phyloP scores from a whole-genome alignment of 2,888 invertebrate genomes.

The Theodoxus fluviatilis region DNA sequence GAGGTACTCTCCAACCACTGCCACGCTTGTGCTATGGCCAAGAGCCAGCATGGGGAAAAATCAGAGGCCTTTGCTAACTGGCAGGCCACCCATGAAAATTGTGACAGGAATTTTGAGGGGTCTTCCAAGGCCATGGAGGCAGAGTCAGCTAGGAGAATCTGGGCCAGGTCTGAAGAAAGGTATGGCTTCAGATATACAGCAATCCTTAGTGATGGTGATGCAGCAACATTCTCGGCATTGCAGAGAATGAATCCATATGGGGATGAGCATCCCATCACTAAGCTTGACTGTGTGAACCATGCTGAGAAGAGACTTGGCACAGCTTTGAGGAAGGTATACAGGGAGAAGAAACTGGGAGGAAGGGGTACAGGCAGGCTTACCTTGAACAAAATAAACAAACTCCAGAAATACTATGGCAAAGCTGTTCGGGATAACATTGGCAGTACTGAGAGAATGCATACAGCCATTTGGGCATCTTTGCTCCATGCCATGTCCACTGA shows the following conservation, averaged over 20 bases:
- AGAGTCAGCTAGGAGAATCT: not conserved
- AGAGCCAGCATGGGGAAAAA: not conserved
- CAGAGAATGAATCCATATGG: not conserved
- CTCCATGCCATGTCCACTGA: constrained; percentile 25
- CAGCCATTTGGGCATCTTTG: constrained; percentile 24
- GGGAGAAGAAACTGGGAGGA: constrained; percentile 23
- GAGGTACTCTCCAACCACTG: constrained; percentile 11
- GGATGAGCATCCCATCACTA: not conserved
- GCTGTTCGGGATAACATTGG: constrained; percentile 10
- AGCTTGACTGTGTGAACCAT: constrained; percentile 24
- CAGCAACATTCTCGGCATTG: not conserved
- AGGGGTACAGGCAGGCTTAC: constrained; percentile 16
- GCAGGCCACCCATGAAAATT: not conserved
- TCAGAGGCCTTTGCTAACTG: not conserved
- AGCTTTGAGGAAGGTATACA: constrained; percentile 16
- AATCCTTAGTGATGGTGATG: constrained; percentile 20
- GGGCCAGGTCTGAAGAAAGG: not conserved
- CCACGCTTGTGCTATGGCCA: constrained; percentile 3
- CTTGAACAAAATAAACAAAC: constrained; percentile 12
- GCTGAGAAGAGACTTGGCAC: constrained; percentile 27
- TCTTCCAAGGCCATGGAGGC: constrained; percentile 21
- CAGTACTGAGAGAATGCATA: not conserved
- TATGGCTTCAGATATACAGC: not conserved
- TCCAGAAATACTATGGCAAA: constrained; percentile 15
- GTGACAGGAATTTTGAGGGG: not conserved